Evolutionary conservation across 2,113 vertebrate species (phyloP), one percentile per base, ranked within the genome.

Genomic region (Sander vitreus): DNA sequence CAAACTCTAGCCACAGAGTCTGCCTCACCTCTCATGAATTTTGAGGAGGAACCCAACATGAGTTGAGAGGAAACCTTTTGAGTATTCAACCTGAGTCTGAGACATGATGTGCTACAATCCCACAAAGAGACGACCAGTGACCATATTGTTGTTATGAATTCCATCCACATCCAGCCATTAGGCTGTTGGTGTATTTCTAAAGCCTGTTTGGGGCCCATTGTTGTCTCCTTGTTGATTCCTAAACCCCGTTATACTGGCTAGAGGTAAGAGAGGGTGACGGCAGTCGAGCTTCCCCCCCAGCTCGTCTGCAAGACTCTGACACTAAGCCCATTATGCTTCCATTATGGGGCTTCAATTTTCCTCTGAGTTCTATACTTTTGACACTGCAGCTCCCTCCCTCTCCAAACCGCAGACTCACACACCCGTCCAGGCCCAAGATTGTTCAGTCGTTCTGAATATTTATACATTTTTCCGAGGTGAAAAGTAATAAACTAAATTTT

Each of bases 271-370:
- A 87, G 85, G 91, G 86, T 95, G 95, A 94, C 91, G 90, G 91
- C 90, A 80, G 82, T 25, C 36, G 12, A 88, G 85, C 83, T 62
- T 76, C 86, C 82, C 81, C 79, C 77, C 76, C 86, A 2, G 79
- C 84, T 91, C 82, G 93, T 93, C 94, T 94, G 88, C 87, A 63
- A 88, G 88, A 92, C 92, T 94, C 88, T 95, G 93, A 95, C 94
- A 95, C 94, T 95, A 95, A 96, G 94, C 94, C 92, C 94, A 95
- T 95, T 96, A 95, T 90, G 86, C 91, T 94, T 95, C 95, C 94
- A 95, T 95, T 95, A 95, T 95, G 93, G 90, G 90, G 90, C 90
- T 89, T 94, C 93, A 93, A 93, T 93, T 94, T 95, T 90, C 91
- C 93, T 91, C 92, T 93, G 91, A 91, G 94, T 92, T 91, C 87